phyloP scores from a whole-genome alignment of 2,888 invertebrate species.

The Uropetala carovei region DNA sequence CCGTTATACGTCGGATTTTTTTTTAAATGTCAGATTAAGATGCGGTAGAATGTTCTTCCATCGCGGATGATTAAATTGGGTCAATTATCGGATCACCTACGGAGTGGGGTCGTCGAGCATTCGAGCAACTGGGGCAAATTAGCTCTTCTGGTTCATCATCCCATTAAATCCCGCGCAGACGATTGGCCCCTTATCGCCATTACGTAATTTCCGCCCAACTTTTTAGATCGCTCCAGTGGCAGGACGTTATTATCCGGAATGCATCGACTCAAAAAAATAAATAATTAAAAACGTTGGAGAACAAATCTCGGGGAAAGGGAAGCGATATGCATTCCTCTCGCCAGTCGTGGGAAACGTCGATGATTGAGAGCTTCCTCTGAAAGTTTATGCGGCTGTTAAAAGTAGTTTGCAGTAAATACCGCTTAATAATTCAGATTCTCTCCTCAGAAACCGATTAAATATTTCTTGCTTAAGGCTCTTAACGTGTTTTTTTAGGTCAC shows the following conservation, averaged over 20 bases:
- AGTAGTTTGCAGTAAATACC: not conserved
- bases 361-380: not conserved
- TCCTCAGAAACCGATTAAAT: no score
- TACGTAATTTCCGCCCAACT: not conserved
- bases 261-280: not conserved
- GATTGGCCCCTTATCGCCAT: not conserved
- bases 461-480: no score
- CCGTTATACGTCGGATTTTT: not conserved
- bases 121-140: not conserved
- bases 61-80: not conserved
- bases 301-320: not conserved
- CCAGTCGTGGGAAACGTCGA: not conserved
- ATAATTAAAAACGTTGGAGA: not conserved
- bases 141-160: slow-evolving; percentile 4
- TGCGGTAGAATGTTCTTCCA: not conserved
- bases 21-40: not conserved
- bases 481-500: no score
- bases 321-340: not conserved
- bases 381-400: not conserved
- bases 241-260: not conserved
- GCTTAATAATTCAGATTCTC: no score
- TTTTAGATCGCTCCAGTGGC: not conserved
- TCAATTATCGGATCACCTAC: not conserved
- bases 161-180: not conserved
- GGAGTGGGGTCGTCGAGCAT: not conserved